Conservation (phyloP, 2,888 invertebrate genomes). For the Isoperla grammatica region DNA sequence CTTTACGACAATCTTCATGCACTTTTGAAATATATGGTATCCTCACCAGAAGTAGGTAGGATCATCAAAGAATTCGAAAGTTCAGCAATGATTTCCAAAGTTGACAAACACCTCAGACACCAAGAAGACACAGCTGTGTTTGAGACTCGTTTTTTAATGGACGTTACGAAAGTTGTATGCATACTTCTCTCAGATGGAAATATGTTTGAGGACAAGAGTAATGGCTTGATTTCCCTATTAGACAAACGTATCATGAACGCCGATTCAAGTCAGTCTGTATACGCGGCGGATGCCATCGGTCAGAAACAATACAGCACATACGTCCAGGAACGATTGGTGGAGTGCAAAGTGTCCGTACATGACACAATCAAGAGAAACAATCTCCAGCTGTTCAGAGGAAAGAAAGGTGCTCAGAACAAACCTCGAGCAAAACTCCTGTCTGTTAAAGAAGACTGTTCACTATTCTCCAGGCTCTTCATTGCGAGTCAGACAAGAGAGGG, state of each 20-base stretch:
- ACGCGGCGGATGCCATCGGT: neutral
- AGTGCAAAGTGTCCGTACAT: constrained; percentile 5
- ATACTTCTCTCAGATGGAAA: neutral
- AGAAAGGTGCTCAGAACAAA: constrained; percentile 7
- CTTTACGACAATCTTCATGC: neutral
- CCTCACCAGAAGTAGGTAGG: neutral
- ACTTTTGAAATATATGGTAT: neutral
- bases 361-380: constrained; percentile 19
- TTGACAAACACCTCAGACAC: neutral
- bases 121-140: neutral
- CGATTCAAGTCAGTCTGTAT: neutral
- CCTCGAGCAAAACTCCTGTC: constrained; percentile 10
- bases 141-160: neutral
- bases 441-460: constrained; percentile 15
- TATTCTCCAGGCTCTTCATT: constrained; percentile 20
- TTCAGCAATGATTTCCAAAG: neutral
- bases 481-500: constrained; percentile 20
- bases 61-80: neutral
- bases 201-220: constrained; percentile 3
- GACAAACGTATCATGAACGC: constrained; percentile 1
- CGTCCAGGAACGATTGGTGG: constrained; percentile 3
- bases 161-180: neutral
- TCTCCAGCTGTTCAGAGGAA: constrained; percentile 17
- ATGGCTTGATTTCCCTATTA: neutral
- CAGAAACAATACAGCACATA: constrained; percentile 11